Conservation (phyloP, 2,113 vertebrate species). For the Saccopteryx leptura region DNA sequence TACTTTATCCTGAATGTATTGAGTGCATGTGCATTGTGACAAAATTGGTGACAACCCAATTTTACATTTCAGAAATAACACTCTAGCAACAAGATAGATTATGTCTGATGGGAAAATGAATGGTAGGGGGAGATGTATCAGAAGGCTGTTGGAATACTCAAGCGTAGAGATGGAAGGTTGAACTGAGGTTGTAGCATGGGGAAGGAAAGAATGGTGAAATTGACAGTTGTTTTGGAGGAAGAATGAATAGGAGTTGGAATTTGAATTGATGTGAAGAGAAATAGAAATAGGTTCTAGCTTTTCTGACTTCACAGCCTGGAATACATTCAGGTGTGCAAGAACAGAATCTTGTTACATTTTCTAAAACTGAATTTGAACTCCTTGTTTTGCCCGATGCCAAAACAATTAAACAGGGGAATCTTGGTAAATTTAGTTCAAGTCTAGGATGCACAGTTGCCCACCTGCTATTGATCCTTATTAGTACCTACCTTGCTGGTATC, state of each 20-base stretch:
- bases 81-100: neutral
- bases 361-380: neutral
- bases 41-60: neutral
- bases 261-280: neutral
- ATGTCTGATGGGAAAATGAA: neutral
- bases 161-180: neutral
- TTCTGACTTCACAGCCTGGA: neutral
- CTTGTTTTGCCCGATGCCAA: neutral
- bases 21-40: too few relatives aligned
- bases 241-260: neutral
- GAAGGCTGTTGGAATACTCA: neutral
- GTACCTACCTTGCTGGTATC: neutral
- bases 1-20: neutral
- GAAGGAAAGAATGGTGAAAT: neutral
- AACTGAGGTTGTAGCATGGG: neutral
- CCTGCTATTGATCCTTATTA: neutral
- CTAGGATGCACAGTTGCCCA: neutral
- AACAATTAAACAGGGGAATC: neutral
- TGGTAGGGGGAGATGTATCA: neutral
- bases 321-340: neutral
- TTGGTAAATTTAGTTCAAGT: neutral
- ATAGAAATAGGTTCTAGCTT: neutral
- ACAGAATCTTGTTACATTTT: neutral
- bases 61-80: neutral
- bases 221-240: neutral